Base-by-base conservation (phyloP, 1,140 invertebrate genomes). In the Platyscapa corneri region DNA sequence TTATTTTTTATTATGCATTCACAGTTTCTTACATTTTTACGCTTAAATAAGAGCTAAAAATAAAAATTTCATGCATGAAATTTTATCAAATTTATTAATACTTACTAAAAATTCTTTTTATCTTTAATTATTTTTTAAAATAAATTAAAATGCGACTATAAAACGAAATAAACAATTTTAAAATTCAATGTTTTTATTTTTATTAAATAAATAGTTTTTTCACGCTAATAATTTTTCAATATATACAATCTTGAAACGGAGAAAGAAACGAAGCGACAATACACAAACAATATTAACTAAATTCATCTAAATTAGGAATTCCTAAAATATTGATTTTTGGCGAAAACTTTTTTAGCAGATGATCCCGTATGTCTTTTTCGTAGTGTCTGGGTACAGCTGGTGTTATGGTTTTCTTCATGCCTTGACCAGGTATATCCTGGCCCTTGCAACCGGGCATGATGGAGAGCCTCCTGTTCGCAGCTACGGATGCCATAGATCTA, bases 371-470 rank as follows among this genome's bases (percentile, higher is more conserved):
- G 7, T 90, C 88, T 34, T 81, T 89, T 1, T 85, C 83, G 10
- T 77, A 86, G 46, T 92, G 81, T 37, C 67, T 87, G 0, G 89
- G 85, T 14, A 86, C 78, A 0, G 42, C 67, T 0, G 89, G 79
- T 20, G 87, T 34, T 34, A 91, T 90, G 0, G 89, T 90, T 53
- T 87, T 90, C 78, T 88, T 88, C 42, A 79, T 89, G 70, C 83
- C 89, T 0, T 88, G 76, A 18, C 67, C 32, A 3, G 16, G n/a
- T 0, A 3, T 18, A 32, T 86, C 75, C 39, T 46, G 72, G 1
- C 91, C 87, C 67, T 91, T 91, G 78, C 89, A 92, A 8, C 92
- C 91, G 0, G 91, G 92, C 90, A 92, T 90, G 12, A 92, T 85
- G 0, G 91, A 91, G 5, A 92, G 49, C 60, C 90, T 84, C 1